These are phyloP conservation scores for Hoplias malabaricus DNA, from an alignment of 2,113 vertebrate species.

Conservation along the genomic window DNA sequence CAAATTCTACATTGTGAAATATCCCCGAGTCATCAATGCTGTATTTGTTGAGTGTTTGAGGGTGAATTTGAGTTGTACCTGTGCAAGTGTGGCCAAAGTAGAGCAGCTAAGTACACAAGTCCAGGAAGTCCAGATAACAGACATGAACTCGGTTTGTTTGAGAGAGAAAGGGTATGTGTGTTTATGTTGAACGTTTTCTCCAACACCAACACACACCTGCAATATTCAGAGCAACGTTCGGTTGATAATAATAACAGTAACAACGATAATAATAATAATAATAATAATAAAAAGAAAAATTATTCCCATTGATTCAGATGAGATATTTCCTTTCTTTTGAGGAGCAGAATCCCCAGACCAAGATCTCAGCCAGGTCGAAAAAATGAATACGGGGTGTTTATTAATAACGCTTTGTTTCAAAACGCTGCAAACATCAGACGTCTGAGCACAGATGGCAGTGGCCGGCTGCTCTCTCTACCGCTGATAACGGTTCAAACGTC, in stretches of 20 bases:
- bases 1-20: no score
- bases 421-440: no score
- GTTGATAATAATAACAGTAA: background rate
- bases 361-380: background rate
- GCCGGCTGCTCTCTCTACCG: background rate
- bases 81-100: background rate
- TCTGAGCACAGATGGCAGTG: conserved; percentile 16
- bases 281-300: no score
- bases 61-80: background rate
- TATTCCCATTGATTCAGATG: no score
- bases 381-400: background rate
- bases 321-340: background rate
- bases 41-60: background rate
- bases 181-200: background rate
- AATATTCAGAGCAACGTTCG: background rate
- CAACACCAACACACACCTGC: background rate
- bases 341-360: background rate
- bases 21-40: background rate
- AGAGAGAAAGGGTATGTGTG: background rate
- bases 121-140: no score
- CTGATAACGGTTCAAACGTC: background rate
- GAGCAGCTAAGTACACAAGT: background rate
- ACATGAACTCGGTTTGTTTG: no score
- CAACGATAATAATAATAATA: background rate
- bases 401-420: conserved; percentile 1